Evolutionary conservation across 2,888 invertebrate genomes (phyloP).

Genomic region (Dimorphilus gyrociliatus): DNA sequence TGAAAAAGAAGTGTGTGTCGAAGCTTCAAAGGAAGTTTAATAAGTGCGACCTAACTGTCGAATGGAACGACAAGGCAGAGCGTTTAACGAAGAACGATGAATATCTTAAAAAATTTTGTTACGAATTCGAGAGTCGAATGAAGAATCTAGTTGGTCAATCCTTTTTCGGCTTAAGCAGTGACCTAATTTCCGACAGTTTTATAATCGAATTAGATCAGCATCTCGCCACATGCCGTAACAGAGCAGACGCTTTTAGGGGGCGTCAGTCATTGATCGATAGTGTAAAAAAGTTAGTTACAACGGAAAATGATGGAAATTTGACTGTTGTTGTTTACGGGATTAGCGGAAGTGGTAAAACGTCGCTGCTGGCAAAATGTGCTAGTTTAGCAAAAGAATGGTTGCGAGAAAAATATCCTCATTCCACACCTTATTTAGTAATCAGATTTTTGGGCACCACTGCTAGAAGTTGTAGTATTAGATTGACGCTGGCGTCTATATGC

Average conservation of each 20-base stretch:
- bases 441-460: slow-evolving; percentile 16
- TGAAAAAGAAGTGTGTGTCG: too few species aligned
- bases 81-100: slow-evolving; percentile 7
- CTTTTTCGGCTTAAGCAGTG: too few species aligned
- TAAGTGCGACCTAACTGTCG: too few species aligned
- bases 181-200: slow-evolving; percentile 7
- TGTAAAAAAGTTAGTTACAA: slow-evolving; percentile 8
- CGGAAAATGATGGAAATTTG: slow-evolving; percentile 2
- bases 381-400: slow-evolving; percentile 11
- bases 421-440: slow-evolving; percentile 9
- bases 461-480: slow-evolving; percentile 13
- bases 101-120: slow-evolving; percentile 11
- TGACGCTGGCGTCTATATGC: slow-evolving; percentile 13
- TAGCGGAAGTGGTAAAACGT: slow-evolving; percentile 12
- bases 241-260: slow-evolving; percentile 11
- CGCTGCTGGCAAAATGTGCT: slow-evolving; percentile 14
- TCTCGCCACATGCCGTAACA: slow-evolving; percentile 7
- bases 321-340: not conserved
- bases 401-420: too few species aligned
- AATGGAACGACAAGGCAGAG: too few species aligned
- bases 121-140: slow-evolving; percentile 7
- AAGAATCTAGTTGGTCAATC: slow-evolving; percentile 2
- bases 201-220: slow-evolving; percentile 14
- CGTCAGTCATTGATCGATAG: slow-evolving; percentile 6
- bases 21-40: too few species aligned